Conservation (phyloP, 1,140 invertebrate genomes). For the Oscheius sp. region DNA sequence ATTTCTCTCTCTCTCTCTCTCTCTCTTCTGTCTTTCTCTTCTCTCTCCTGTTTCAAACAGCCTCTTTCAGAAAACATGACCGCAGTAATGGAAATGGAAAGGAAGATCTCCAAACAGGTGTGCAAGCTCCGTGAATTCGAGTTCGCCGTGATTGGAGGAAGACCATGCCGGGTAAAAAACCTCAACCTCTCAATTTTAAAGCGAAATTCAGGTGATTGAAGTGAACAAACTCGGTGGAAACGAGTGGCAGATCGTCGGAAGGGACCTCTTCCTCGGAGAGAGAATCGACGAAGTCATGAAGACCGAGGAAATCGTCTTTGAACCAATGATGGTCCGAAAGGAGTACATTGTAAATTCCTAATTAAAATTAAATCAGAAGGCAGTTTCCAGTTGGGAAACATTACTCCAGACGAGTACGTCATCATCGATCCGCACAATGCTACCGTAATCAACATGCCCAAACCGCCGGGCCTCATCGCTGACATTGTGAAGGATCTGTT, state of each 20-base stretch:
- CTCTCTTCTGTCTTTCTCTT: no score
- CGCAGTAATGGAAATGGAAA: no score
- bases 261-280: not conserved
- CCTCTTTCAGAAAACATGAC: no score
- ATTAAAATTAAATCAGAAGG: not conserved
- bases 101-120: not conserved
- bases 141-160: not conserved
- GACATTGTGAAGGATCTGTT: not conserved
- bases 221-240: not conserved
- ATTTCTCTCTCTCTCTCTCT: no score
- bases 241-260: not conserved
- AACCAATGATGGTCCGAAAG: not conserved
- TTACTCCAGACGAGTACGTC: not conserved
- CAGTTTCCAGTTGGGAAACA: not conserved
- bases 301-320: not conserved
- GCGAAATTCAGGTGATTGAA: not conserved
- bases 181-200: no score
- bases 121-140: not conserved
- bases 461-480: not conserved
- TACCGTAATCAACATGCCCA: not conserved
- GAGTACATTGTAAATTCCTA: not conserved
- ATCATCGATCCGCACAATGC: not conserved
- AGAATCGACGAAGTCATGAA: slow-evolving; percentile 1
- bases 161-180: not conserved
- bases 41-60: no score